A percentile compares a stretch with the other conserved stretches of the same genome.
These are phyloP conservation scores for Solea solea DNA, from an alignment of 2,113 vertebrate genomes.

Conservation along the genomic window DNA sequence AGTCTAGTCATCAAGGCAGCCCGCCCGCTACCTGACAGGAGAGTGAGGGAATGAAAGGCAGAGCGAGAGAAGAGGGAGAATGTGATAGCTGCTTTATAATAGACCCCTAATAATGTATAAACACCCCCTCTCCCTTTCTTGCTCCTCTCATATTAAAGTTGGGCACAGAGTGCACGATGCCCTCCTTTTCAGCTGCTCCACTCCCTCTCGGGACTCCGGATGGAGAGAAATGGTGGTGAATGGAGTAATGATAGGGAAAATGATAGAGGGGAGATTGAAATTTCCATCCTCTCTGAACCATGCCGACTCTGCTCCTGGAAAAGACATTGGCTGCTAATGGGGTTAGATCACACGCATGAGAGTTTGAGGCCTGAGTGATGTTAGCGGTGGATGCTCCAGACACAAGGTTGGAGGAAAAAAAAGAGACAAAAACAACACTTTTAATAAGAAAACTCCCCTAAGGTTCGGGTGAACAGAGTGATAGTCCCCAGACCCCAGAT, in stretches of 20 bases:
- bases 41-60: conserved; percentile 66
- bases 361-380: conserved; percentile 71
- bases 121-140: conserved; percentile 69
- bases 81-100: conserved; percentile 85
- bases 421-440: conserved; percentile 16
- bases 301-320: conserved; percentile 84
- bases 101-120: conserved; percentile 97
- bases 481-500: conserved; percentile 8
- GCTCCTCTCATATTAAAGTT: conserved; percentile 76
- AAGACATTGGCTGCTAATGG: conserved; percentile 83
- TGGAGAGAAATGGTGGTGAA: conserved; percentile 94
- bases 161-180: conserved; percentile 88
- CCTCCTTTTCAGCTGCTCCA: conserved; percentile 81
- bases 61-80: conserved; percentile 52
- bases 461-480: conserved; percentile 21
- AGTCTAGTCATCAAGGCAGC: conserved; percentile 95
- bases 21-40: conserved; percentile 83
- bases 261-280: conserved; percentile 99
- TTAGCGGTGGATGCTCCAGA: conserved; percentile 56
- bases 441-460: conserved; percentile 30
- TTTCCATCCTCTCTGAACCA: conserved; percentile 96
- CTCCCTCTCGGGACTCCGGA: conserved; percentile 86
- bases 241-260: conserved; percentile 99
- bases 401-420: conserved; percentile 12
- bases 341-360: conserved; percentile 73